Evolutionary conservation across 2,797 vertebrate species (phyloP).

Genomic region (Clarias fuscus): DNA sequence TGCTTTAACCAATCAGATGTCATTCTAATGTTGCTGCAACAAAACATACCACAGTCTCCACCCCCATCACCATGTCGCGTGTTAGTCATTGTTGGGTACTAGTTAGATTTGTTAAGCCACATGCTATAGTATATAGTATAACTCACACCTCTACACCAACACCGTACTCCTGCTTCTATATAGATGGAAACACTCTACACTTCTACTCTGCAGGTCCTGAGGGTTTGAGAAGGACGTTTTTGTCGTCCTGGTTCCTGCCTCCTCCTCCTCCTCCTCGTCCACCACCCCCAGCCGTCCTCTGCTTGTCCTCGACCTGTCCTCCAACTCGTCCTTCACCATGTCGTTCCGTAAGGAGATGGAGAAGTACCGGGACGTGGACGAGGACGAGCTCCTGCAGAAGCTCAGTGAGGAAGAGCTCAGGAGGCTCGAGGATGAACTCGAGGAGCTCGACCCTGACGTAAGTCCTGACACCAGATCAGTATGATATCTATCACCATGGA

Average conservation of each 20-base stretch:
- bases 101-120: neutral
- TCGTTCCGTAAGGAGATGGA: constrained; percentile 90
- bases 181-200: neutral
- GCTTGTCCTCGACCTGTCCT: neutral
- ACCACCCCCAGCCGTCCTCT: neutral
- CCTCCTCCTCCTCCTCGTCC: neutral
- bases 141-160: neutral
- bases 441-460: constrained; percentile 96
- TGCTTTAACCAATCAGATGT: neutral
- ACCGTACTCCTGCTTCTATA: neutral
- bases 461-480: constrained; percentile 56
- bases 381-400: constrained; percentile 91
- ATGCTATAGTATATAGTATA: neutral
- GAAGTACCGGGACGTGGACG: constrained; percentile 94
- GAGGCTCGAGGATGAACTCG: constrained; percentile 90
- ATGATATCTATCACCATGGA: neutral
- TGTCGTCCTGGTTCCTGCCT: neutral
- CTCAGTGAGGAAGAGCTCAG: constrained; percentile 91
- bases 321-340: constrained; percentile 68
- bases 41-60: too few relatives aligned
- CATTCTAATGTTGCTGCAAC: neutral
- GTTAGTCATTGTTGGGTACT: neutral
- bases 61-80: neutral
- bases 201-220: constrained; percentile 22
- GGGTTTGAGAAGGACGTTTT: neutral